phyloP scores from a whole-genome alignment of 2,113 vertebrate genomes.

The Ceratotherium simum region DNA sequence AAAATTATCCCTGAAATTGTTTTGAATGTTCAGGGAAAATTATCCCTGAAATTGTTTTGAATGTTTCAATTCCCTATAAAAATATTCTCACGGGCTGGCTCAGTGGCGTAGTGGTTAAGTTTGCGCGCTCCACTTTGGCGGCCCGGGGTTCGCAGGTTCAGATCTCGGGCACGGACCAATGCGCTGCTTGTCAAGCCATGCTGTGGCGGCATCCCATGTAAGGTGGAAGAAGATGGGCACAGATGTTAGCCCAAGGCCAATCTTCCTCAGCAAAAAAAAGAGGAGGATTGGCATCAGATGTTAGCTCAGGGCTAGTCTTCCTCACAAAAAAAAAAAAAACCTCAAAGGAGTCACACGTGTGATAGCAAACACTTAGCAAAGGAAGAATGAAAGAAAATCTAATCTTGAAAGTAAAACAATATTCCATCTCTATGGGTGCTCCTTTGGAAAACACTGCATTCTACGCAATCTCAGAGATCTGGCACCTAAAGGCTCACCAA shows the following conservation, averaged over 20 bases:
- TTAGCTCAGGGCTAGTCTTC: too few species aligned
- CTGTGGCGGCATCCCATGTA: too few species aligned
- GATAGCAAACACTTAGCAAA: constrained; percentile 17
- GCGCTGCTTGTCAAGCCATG: too few species aligned
- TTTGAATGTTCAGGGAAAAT: constrained; percentile 32
- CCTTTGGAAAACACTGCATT: neutral
- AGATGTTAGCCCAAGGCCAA: too few species aligned
- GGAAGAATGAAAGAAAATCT: constrained; percentile 45
- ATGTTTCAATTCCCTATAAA: constrained; percentile 29
- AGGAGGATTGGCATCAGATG: too few species aligned
- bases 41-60: constrained; percentile 17
- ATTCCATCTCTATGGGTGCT: neutral
- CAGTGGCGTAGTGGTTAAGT: too few species aligned
- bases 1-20: constrained; percentile 47
- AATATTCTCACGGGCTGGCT: neutral
- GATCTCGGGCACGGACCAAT: too few species aligned
- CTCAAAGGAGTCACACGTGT: neutral
- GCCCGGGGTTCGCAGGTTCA: too few species aligned
- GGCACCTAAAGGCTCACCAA: neutral
- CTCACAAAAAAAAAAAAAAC: too few species aligned
- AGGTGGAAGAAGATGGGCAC: too few species aligned
- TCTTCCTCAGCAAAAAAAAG: too few species aligned
- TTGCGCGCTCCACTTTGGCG: too few species aligned
- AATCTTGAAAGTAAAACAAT: constrained; percentile 48
- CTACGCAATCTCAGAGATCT: neutral